phyloP scores from a whole-genome alignment of 23 tunicate species.

The Botrylloides violaceus region DNA sequence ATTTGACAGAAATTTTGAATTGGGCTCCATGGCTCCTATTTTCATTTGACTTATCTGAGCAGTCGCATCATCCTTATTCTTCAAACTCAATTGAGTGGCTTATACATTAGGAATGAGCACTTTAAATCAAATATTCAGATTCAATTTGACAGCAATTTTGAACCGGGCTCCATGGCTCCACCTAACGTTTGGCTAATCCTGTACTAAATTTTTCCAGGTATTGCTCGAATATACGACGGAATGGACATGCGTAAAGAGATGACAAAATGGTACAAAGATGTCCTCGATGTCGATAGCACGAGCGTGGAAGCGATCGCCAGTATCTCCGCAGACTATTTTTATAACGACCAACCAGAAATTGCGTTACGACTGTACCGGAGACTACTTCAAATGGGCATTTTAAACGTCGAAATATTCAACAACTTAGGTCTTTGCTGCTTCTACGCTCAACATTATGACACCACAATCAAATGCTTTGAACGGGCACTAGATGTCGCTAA shows the following conservation, averaged over 20 bases:
- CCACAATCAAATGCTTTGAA: constrained; percentile 85
- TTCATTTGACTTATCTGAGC: too few species aligned
- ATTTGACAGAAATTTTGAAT: too few species aligned
- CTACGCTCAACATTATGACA: constrained; percentile 91
- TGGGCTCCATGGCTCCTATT: too few species aligned
- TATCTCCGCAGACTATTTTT: constrained; percentile 83
- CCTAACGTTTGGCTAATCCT: too few species aligned
- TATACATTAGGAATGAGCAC: too few species aligned
- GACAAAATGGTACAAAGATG: constrained; percentile 69
- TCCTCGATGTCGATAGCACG: constrained; percentile 41
- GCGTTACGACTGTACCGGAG: constrained; percentile 73
- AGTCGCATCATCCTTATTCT: too few species aligned
- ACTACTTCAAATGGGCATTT: constrained; percentile 78
- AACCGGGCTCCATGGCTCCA: too few species aligned
- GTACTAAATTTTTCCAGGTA: too few species aligned
- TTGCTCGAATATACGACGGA: constrained; percentile 71
- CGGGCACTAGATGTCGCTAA: constrained; percentile 58
- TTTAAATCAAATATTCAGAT: too few species aligned
- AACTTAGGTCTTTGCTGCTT: constrained; percentile 77
- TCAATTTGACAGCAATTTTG: too few species aligned
- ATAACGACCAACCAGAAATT: constrained; percentile 85
- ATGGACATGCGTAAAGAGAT: constrained; percentile 48
- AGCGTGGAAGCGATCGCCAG: constrained; percentile 83
- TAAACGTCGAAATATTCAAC: constrained; percentile 69
- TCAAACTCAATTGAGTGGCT: too few species aligned